These are phyloP conservation scores for Zonitis immaculata DNA, from an alignment of 2,888 invertebrate genomes.

Conservation along the genomic window DNA sequence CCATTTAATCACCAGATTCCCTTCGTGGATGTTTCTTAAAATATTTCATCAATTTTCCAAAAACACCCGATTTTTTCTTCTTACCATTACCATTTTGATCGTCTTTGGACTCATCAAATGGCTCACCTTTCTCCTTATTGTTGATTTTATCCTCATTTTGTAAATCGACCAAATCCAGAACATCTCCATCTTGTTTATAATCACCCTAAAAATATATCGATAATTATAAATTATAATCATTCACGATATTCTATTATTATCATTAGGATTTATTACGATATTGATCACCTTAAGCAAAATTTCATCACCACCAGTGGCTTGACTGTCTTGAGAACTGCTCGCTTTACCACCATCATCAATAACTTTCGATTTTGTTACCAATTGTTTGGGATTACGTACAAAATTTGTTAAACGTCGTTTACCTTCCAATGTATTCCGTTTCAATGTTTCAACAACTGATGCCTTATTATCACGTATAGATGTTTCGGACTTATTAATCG, in stretches of 20 bases:
- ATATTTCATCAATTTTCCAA: slow-evolving; percentile 31
- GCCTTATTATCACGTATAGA: slow-evolving; percentile 19
- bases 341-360: slow-evolving; percentile 35
- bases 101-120: slow-evolving; percentile 20
- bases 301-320: slow-evolving; percentile 27
- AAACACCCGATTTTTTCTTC: slow-evolving; percentile 36
- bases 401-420: slow-evolving; percentile 46
- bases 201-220: not conserved
- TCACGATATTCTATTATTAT: slow-evolving; percentile 16
- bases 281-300: slow-evolving; percentile 34
- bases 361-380: slow-evolving; percentile 33
- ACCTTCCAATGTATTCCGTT: slow-evolving; percentile 46
- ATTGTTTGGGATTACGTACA: slow-evolving; percentile 44
- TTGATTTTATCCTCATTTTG: slow-evolving; percentile 13
- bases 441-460: slow-evolving; percentile 8
- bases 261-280: slow-evolving; percentile 18
- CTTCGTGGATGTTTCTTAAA: slow-evolving; percentile 27
- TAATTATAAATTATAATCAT: not conserved
- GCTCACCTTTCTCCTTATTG: slow-evolving; percentile 11
- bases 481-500: slow-evolving; percentile 21
- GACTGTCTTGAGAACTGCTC: slow-evolving; percentile 28
- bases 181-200: slow-evolving; percentile 11
- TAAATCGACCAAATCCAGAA: slow-evolving; percentile 26
- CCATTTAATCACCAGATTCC: slow-evolving; percentile 3
- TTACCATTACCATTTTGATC: slow-evolving; percentile 15